Percentiles rank a stretch among this genome's conserved stretches.
Conservation (phyloP, 1,140 invertebrate genomes). For the Drosophila takahashii region DNA sequence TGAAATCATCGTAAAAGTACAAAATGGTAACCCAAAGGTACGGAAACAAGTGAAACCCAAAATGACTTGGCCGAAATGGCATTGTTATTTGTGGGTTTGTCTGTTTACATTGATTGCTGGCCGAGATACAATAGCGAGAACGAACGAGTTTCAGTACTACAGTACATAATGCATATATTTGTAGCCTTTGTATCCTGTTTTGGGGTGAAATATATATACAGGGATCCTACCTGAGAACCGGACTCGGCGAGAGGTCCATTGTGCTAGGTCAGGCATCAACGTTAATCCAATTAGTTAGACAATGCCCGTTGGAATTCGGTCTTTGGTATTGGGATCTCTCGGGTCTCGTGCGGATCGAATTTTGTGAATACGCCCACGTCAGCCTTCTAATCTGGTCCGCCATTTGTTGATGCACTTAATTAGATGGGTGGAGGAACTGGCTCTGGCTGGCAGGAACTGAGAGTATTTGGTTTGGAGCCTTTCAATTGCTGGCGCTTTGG, state of each 20-base stretch:
- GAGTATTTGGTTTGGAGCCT: constrained; percentile 24
- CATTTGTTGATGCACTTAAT: constrained; percentile 60
- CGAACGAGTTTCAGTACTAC: constrained; percentile 30
- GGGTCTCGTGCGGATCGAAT: constrained; percentile 49
- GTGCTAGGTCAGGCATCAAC: constrained; percentile 63
- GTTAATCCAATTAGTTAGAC: constrained; percentile 75
- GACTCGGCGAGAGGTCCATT: constrained; percentile 36
- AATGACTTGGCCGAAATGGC: constrained; percentile 64
- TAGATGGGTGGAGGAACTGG: constrained; percentile 29
- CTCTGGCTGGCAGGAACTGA: constrained; percentile 1
- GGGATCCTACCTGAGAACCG: constrained; percentile 36
- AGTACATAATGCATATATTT: constrained; percentile 14
- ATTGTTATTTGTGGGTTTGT: constrained; percentile 33
- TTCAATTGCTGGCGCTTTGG: constrained; percentile 35
- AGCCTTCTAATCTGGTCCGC: constrained; percentile 29
- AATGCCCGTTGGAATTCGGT: constrained; percentile 35
- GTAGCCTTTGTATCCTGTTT: constrained; percentile 26
- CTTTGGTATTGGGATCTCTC: constrained; percentile 5
- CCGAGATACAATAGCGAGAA: constrained; percentile 40
- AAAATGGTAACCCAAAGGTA: constrained; percentile 55
- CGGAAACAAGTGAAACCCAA: constrained; percentile 26
- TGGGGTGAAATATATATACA: neutral
- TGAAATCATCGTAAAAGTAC: constrained; percentile 51
- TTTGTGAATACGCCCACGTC: constrained; percentile 22
- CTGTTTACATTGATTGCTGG: constrained; percentile 63